These are phyloP conservation scores for Sciurus vulgaris DNA, from an alignment of 2,797 vertebrate genomes.

Conservation along the genomic window DNA sequence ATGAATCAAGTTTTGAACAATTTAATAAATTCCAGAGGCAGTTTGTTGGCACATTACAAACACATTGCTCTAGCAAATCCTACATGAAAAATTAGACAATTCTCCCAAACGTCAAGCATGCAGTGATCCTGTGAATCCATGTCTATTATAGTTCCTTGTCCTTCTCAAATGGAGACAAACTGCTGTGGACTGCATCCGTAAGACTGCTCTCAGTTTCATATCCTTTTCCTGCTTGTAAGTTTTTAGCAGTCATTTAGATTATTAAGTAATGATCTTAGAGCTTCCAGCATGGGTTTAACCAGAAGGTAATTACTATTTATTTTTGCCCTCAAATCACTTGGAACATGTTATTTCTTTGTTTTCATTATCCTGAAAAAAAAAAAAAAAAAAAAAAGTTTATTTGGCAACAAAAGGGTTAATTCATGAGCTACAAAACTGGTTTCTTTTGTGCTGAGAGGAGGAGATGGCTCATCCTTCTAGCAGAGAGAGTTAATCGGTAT, in stretches of 20 bases:
- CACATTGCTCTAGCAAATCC: constrained; percentile 10
- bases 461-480: constrained; percentile 56
- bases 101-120: not conserved
- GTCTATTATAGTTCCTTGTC: not conserved
- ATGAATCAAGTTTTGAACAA: not conserved
- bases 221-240: not conserved
- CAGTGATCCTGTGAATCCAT: not conserved
- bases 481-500: constrained; percentile 74
- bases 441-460: constrained; percentile 59
- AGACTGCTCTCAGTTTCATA: not conserved
- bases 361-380: constrained; percentile 39
- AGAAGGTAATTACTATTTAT: constrained; percentile 3
- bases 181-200: not conserved
- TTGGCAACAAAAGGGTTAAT: constrained; percentile 71
- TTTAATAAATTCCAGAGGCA: not conserved
- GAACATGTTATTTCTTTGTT: constrained; percentile 57
- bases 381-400: not conserved
- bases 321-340: constrained; percentile 15
- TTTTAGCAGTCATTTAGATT: constrained; percentile 5
- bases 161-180: not conserved
- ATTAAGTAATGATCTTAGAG: not conserved
- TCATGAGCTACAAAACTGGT: constrained; percentile 69
- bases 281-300: constrained; percentile 19
- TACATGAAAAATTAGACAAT: not conserved
- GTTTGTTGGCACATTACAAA: not conserved